Evolutionary conservation across 1,140 invertebrate species (phyloP).

Genomic region (Argopecten irradians): DNA sequence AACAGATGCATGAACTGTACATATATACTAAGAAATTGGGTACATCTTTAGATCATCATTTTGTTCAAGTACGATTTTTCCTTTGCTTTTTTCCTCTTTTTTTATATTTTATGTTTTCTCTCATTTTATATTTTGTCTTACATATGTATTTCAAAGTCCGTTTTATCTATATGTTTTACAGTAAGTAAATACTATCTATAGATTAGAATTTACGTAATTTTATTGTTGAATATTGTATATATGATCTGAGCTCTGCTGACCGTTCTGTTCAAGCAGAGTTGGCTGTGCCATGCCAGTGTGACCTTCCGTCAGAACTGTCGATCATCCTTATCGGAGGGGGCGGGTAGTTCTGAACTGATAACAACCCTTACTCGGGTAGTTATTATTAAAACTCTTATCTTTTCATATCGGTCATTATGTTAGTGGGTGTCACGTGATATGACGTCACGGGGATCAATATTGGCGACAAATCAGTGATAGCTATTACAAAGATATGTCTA

Average conservation of each 20-base stretch:
- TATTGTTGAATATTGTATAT: no score
- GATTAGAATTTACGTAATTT: no score
- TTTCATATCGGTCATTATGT: slow-evolving; percentile 6
- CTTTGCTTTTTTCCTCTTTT: neutral
- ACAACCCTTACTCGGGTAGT: neutral
- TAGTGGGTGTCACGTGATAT: neutral
- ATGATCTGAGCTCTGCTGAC: neutral
- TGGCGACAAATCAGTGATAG: slow-evolving; percentile 15
- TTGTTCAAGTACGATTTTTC: no score
- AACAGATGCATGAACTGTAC: no score
- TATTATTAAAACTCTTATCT: slow-evolving; percentile 10
- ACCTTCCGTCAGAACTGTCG: neutral
- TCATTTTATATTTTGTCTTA: no score
- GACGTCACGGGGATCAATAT: slow-evolving; percentile 11
- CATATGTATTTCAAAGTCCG: no score
- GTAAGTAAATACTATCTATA: no score
- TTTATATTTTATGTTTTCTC: neutral
- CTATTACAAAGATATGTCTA: neutral
- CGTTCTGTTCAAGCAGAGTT: neutral
- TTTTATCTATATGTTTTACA: no score
- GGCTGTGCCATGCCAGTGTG: neutral
- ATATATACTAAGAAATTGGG: no score
- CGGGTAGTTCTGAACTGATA: neutral
- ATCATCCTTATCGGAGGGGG: neutral
- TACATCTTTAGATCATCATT: no score